Evolutionary conservation across 2,113 vertebrate genomes (phyloP).

Genomic region (Plecturocebus donacophilus): DNA sequence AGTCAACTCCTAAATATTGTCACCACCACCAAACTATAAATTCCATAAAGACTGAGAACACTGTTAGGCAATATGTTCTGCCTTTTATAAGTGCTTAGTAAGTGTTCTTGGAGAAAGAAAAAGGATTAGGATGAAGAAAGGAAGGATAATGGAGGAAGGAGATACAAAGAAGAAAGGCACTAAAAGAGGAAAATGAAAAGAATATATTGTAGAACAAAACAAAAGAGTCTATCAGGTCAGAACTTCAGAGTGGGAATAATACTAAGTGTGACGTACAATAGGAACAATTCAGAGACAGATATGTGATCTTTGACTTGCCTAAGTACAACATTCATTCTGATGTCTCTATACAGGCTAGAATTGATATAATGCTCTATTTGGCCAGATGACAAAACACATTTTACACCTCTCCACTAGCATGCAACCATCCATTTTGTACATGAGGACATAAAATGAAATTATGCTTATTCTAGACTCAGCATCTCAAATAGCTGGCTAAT

Average conservation of each 20-base stretch:
- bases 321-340: background rate
- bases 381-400: background rate
- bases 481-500: slow-evolving; percentile 22
- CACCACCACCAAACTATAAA: background rate
- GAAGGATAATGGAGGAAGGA: background rate
- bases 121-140: background rate
- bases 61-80: background rate
- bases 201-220: background rate
- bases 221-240: background rate
- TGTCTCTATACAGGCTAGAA: background rate
- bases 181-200: background rate
- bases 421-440: background rate
- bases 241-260: background rate
- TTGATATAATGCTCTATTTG: background rate
- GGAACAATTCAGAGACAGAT: background rate
- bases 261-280: background rate
- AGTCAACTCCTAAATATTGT: background rate
- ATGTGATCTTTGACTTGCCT: background rate
- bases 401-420: background rate
- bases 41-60: background rate
- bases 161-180: background rate
- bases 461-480: background rate
- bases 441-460: background rate
- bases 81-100: background rate
- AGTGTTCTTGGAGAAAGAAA: background rate